A percentile compares a stretch with the other conserved stretches of the same genome.
Evolutionary conservation across 2,797 vertebrate species (phyloP).

Genomic region (Pangasius mekongensis): DNA sequence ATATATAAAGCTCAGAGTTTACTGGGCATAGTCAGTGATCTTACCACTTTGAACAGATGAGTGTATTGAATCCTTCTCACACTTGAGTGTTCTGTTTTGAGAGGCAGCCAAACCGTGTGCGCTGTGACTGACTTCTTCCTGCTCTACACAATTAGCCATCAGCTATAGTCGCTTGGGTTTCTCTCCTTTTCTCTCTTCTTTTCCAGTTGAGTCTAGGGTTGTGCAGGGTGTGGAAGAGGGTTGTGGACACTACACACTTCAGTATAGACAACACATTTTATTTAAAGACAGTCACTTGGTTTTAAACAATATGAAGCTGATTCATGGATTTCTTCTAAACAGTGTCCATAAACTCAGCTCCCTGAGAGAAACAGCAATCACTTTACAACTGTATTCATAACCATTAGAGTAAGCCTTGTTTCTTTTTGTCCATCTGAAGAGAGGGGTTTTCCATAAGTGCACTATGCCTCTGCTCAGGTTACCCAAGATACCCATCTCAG

Average conservation of each 20-base stretch:
- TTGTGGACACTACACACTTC: neutral
- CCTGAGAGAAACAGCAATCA: conserved; percentile 61
- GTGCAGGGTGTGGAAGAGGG: neutral
- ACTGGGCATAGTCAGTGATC: conserved; percentile 29
- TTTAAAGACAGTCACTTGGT: neutral
- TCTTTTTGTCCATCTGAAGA: conserved; percentile 34
- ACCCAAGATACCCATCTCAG: conserved; percentile 76
- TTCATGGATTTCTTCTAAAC: conserved; percentile 64
- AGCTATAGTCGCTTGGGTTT: conserved; percentile 22
- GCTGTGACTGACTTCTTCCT: conserved; percentile 30
- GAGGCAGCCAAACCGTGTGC: conserved; percentile 37
- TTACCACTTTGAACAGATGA: conserved; percentile 28
- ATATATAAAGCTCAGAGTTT: conserved; percentile 31
- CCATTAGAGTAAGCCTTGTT: conserved; percentile 41
- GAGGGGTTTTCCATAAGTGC: conserved; percentile 61
- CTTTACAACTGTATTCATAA: neutral
- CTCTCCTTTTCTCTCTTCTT: conserved; percentile 25
- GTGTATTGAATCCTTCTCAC: conserved; percentile 22
- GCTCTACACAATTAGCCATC: conserved; percentile 27
- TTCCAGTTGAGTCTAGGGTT: conserved; percentile 37
- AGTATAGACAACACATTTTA: conserved; percentile 10
- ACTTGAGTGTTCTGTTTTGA: conserved; percentile 13
- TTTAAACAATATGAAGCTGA: conserved; percentile 32
- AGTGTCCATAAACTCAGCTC: conserved; percentile 67
- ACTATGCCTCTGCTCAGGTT: conserved; percentile 79